These are phyloP conservation scores for Cygnus atratus DNA, from an alignment of 2,113 vertebrate genomes.

Conservation along the genomic window DNA sequence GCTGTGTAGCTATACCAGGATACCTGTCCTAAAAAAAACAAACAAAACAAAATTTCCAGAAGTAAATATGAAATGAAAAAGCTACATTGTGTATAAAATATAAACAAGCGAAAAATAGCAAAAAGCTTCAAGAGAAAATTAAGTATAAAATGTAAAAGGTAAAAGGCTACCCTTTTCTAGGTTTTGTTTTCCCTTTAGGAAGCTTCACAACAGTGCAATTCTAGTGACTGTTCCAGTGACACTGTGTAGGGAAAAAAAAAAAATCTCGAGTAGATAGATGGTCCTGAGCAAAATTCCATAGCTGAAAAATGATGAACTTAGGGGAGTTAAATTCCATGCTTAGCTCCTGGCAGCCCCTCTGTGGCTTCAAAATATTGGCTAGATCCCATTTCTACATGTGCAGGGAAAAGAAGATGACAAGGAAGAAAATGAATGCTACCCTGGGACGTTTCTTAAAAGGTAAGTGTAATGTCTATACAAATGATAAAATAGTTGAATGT, in stretches of 20 bases:
- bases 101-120: neutral
- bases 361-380: neutral
- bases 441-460: neutral
- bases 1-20: neutral
- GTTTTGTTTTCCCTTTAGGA: neutral
- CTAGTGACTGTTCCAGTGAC: neutral
- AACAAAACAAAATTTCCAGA: neutral
- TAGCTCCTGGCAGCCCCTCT: neutral
- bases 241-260: neutral
- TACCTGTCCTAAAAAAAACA: neutral
- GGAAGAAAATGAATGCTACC: neutral
- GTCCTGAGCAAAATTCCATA: neutral
- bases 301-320: neutral
- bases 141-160: neutral
- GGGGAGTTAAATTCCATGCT: neutral
- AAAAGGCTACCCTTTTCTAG: neutral
- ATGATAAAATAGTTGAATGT: neutral
- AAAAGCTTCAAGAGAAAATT: neutral
- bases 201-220: neutral
- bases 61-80: neutral
- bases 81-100: neutral
- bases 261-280: neutral
- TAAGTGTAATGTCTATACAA: neutral
- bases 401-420: neutral
- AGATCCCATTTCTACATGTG: neutral